Evolutionary conservation across 2,888 invertebrate species (phyloP), one percentile per base, ranked within the genome.

Genomic region (Hyppa rectilinea): DNA sequence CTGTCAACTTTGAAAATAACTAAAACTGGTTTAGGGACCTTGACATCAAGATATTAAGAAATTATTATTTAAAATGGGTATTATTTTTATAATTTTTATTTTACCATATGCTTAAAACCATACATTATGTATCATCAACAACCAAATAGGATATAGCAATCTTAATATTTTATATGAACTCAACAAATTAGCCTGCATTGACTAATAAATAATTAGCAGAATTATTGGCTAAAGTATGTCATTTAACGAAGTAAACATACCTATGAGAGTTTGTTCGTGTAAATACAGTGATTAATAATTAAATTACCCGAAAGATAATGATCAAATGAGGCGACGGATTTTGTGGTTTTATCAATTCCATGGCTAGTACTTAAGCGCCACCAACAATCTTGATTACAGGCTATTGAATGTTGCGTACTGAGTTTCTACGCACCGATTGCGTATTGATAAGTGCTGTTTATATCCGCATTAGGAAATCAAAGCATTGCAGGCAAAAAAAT

Each of bases 221-320:
- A 31, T 20, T 43, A 40, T 31, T 47, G 43, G 4, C 10, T 43
- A 1, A 59, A 45, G 4, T 29, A 59, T 63, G 43, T 43, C 50
- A 69, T 75, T 62, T 55, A 60, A 49, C 31, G 7, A 45, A 23
- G 0, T 2, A 67, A 36, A 29, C 26, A 36, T 61, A 61, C n/a
- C 6, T 55, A 45, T 64, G 14, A 26, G 20, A 49, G 6, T 56
- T 29, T 34, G 7, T 55, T 55, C 50, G 26, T 40, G 40, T 26
- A 61, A 59, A 72, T 43, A 66, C 31, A 45, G 14, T 78, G 78
- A 78, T 78, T 67, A 73, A 73, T 73, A 53, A 45, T 45, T 9
- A 14, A 12, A 60, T 78, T 55, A 67, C 29, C 5, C 56, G 58
- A 58, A 64, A 49, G 69, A 69, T 74, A 26, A 58, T 50, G 14